These are phyloP conservation scores for Nibea albiflora DNA, from an alignment of 2,113 vertebrate species.

Conservation along the genomic window DNA sequence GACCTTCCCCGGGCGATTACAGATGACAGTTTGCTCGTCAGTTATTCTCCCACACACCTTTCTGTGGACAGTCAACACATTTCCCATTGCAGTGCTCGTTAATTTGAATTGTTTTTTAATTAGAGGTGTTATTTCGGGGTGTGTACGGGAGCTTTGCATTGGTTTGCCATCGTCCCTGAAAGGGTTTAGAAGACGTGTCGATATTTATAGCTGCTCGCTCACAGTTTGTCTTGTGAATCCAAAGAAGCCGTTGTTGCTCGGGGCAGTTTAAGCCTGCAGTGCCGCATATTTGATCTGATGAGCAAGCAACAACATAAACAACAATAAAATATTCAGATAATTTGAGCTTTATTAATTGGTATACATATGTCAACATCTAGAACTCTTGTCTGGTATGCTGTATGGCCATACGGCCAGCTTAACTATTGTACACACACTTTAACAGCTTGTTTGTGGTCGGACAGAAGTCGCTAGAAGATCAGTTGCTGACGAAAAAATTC, in stretches of 20 bases:
- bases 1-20: neutral
- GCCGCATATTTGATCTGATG: neutral
- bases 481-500: neutral
- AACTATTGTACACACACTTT: neutral
- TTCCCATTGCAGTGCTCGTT: neutral
- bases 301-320: neutral
- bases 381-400: neutral
- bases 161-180: neutral
- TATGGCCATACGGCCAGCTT: neutral
- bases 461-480: neutral
- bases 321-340: neutral
- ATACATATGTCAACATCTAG: too few species aligned
- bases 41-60: neutral
- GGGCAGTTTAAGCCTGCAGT: neutral
- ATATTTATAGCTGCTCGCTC: too few species aligned
- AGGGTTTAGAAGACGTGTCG: too few species aligned
- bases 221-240: neutral
- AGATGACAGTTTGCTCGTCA: neutral
- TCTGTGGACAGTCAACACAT: neutral
- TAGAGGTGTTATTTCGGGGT: neutral
- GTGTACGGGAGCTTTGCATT: neutral
- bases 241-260: neutral
- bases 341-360: too few species aligned
- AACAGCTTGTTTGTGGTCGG: neutral
- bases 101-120: neutral